These are phyloP conservation scores for Crenuchus spilurus DNA, from an alignment of 2,797 vertebrate species.

Conservation along the genomic window DNA sequence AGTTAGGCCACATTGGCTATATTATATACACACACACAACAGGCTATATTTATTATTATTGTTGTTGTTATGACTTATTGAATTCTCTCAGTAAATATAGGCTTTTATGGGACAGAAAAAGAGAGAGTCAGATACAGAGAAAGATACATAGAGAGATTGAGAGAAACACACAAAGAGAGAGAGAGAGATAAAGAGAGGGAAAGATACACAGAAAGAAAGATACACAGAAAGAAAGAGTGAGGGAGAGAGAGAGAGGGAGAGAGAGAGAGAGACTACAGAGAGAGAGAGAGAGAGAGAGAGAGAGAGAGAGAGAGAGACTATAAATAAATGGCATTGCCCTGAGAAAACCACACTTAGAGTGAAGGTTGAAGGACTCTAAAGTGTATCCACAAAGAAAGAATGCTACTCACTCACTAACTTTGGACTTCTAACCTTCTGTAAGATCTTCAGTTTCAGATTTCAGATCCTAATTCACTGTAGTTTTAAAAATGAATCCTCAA, in stretches of 20 bases:
- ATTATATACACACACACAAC: too few relatives aligned
- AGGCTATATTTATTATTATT: too few relatives aligned
- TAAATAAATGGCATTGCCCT: not conserved
- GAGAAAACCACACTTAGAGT: not conserved
- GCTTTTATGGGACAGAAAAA: too few relatives aligned
- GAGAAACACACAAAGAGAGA: too few relatives aligned
- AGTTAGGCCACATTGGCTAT: too few relatives aligned
- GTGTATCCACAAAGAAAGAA: not conserved
- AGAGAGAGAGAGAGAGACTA: conserved; percentile 18
- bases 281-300: conserved; percentile 35
- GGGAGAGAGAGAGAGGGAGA: conserved; percentile 39
- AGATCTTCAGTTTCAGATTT: not conserved
- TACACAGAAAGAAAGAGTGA: conserved; percentile 19
- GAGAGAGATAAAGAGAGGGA: too few relatives aligned
- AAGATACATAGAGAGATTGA: too few relatives aligned
- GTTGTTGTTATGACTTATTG: too few relatives aligned
- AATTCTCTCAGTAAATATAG: too few relatives aligned
- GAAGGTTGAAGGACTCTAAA: not conserved
- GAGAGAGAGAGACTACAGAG: conserved; percentile 38
- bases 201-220: conserved; percentile 59
- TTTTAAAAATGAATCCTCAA: not conserved
- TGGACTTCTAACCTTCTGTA: not conserved
- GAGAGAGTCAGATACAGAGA: too few relatives aligned
- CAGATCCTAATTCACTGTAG: not conserved
- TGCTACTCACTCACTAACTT: not conserved